Percentiles rank a stretch among this genome's conserved stretches.
Conservation (phyloP, 2,797 vertebrate genomes). For the Myiothlypis chrysogaster region DNA sequence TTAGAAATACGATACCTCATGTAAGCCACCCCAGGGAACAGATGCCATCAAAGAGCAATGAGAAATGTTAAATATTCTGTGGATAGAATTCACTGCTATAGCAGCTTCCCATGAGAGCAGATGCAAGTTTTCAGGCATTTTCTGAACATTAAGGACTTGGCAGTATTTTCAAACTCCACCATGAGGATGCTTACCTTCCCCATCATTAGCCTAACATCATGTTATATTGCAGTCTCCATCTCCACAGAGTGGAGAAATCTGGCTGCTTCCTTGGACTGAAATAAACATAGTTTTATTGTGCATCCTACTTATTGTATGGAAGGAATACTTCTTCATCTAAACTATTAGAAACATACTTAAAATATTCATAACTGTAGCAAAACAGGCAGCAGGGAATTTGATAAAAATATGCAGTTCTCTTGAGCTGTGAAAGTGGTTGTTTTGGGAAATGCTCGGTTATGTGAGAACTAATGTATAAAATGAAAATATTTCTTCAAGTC, state of each 20-base stretch:
- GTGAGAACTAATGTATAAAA: background rate
- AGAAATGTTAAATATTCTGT: constrained; percentile 16
- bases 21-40: constrained; percentile 14
- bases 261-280: background rate
- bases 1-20: background rate
- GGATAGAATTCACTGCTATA: background rate
- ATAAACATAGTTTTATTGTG: background rate
- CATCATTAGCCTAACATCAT: background rate
- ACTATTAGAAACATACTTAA: background rate
- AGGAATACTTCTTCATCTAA: background rate
- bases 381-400: background rate
- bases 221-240: background rate
- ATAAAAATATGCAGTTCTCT: background rate
- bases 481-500: background rate
- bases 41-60: background rate
- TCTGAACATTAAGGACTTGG: constrained; percentile 8
- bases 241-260: background rate
- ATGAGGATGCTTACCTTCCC: background rate
- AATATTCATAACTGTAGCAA: background rate
- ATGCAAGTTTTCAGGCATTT: constrained; percentile 29
- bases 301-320: background rate
- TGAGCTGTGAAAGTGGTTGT: background rate
- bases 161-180: background rate
- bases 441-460: background rate
- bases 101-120: background rate